A percentile compares a stretch with the other conserved stretches of the same genome.
Evolutionary conservation across 2,113 vertebrate species (phyloP).

Genomic region (Nothoprocta pentlandii): DNA sequence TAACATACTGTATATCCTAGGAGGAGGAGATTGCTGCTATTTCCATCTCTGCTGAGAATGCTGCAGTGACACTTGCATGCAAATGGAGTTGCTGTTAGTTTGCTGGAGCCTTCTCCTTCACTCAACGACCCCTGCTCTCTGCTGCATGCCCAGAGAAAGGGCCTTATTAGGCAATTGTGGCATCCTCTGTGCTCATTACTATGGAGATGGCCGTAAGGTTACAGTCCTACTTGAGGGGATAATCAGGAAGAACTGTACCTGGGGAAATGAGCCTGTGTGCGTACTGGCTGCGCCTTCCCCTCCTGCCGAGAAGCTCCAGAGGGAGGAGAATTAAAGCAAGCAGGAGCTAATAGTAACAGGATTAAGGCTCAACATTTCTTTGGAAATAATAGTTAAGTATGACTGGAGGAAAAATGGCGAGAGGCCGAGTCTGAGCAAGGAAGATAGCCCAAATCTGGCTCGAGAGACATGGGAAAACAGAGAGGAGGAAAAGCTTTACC

Average conservation of each 20-base stretch:
- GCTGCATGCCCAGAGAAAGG: not conserved
- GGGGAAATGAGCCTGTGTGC: not conserved
- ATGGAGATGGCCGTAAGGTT: constrained; percentile 61
- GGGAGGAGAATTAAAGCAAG: not conserved
- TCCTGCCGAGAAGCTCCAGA: not conserved
- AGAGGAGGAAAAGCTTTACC: not conserved
- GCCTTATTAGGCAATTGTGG: constrained; percentile 3
- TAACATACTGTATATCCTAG: not conserved
- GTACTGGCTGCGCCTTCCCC: not conserved
- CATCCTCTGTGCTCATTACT: constrained; percentile 57
- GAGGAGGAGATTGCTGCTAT: not conserved
- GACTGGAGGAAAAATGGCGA: not conserved
- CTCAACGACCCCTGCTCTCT: not conserved
- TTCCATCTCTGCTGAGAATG: not conserved
- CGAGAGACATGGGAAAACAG: not conserved
- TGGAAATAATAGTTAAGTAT: not conserved
- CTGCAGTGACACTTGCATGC: not conserved
- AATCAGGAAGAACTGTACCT: constrained; percentile 14
- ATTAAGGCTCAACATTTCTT: not conserved
- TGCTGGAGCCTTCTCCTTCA: not conserved
- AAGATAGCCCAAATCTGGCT: not conserved
- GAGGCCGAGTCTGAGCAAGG: constrained; percentile 5
- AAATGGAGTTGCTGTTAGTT: not conserved
- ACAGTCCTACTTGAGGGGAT: constrained; percentile 49
- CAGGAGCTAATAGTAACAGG: not conserved